Evolutionary conservation across 2,113 vertebrate genomes (phyloP).

Genomic region (Cromileptes altivelis): DNA sequence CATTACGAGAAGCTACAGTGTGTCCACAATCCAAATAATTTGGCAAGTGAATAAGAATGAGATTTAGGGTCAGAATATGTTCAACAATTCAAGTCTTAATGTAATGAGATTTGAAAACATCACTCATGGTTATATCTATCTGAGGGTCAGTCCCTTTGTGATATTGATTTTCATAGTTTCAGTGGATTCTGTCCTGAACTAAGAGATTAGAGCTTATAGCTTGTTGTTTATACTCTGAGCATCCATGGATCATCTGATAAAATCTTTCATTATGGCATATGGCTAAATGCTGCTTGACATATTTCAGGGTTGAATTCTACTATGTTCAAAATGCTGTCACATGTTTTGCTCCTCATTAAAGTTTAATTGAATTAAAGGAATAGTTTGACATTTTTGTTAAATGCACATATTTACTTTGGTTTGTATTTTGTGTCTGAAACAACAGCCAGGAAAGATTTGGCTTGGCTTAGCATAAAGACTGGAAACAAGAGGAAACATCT

Average conservation of each 20-base stretch:
- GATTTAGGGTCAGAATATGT: conserved; percentile 16
- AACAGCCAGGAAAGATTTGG: neutral
- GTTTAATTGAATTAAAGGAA: conserved; percentile 22
- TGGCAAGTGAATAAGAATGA: conserved; percentile 37
- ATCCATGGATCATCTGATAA: conserved; percentile 73
- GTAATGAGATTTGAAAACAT: conserved; percentile 30
- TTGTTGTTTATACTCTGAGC: conserved; percentile 32
- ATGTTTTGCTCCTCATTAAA: conserved; percentile 12
- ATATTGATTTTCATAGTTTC: conserved; percentile 13
- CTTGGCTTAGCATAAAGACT: conserved; percentile 13
- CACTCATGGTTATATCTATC: conserved; percentile 12
- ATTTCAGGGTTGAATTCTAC: conserved; percentile 5
- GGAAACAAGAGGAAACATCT: neutral
- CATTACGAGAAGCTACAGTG: conserved; percentile 16
- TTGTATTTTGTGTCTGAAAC: neutral
- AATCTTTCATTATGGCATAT: conserved; percentile 44
- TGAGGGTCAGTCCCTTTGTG: conserved; percentile 4
- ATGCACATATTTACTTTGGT: neutral
- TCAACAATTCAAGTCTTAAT: conserved; percentile 15
- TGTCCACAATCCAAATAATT: conserved; percentile 31
- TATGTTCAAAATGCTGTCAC: conserved; percentile 20
- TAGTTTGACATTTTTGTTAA: conserved; percentile 30
- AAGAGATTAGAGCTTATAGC: neutral
- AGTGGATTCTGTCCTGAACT: neutral
- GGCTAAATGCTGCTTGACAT: conserved; percentile 46